Evolutionary conservation across 2,888 invertebrate species (phyloP), one percentile per base, ranked within the genome.

Genomic region (Noctuana brunneofusca): DNA sequence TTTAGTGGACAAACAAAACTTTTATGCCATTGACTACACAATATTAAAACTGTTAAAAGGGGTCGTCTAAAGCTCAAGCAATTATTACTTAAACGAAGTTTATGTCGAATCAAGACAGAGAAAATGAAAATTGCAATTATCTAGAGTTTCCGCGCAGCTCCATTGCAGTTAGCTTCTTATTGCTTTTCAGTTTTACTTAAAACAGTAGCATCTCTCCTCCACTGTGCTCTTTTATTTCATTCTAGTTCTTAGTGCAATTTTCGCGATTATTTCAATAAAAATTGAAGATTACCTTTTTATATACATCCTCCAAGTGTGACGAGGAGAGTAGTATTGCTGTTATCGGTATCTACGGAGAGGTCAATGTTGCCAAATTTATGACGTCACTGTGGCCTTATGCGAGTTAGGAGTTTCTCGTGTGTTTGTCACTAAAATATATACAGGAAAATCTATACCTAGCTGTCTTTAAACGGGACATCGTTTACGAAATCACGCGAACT

Each of bases 401-500:
- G n/a, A n/a, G n/a, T n/a, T n/a, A n/a, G n/a, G n/a, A n/a, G n/a
- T n/a, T n/a, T n/a, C n/a, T n/a, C n/a, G n/a, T n/a, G n/a, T n/a
- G n/a, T n/a, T n/a, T n/a, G n/a, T n/a, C n/a, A n/a, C n/a, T n/a
- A n/a, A 27, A 27, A 3, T 5, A 27, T 8, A 27, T 8, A 5
- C 27, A 27, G 16, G 6, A 16, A 41, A 41, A 16, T 14, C 14
- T 41, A 41, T 1, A 14, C 41, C 6, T 6, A 41, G 41, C 41
- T 41, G 41, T 41, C 41, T 16, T 16, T 2, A 24, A 48, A 35
- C 57, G 32, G 14, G 32, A 22, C 48, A 16, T 38, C 55, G 35
- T 54, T 49, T 55, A n/a, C 22, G 46, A 43, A 49, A 66, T 60
- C 65, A 70, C 62, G 66, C 67, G 58, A 69, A 69, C 65, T 70